Conservation (phyloP, 1,140 invertebrate species). For the Lepidurus apus region DNA sequence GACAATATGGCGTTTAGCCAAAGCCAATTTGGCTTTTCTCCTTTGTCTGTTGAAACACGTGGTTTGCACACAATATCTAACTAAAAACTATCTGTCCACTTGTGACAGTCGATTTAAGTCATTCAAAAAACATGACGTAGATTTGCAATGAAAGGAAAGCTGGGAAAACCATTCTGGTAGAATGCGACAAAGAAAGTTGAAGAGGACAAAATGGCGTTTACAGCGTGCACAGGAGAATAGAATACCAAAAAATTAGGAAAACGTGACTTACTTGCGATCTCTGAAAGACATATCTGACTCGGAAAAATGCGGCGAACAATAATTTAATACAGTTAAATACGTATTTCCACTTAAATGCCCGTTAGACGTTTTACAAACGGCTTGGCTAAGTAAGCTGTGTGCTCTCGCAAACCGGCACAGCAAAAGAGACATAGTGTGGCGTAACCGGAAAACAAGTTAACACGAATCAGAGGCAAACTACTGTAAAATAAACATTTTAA, state of each 20-base stretch:
- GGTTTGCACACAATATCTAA: too few species aligned
- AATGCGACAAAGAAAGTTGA: neutral
- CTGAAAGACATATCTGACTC: neutral
- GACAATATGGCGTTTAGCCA: too few species aligned
- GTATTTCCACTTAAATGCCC: slow-evolving; percentile 1
- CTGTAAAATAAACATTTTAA: neutral
- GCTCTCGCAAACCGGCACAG: neutral
- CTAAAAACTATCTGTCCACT: too few species aligned
- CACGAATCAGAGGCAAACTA: neutral
- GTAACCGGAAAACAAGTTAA: neutral
- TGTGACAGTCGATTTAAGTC: too few species aligned
- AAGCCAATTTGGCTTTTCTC: too few species aligned
- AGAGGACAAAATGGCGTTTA: neutral
- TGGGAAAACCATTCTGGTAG: neutral
- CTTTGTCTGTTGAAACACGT: too few species aligned
- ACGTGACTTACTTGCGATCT: slow-evolving; percentile 4
- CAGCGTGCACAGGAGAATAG: neutral
- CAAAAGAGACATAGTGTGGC: neutral
- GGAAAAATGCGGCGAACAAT: neutral
- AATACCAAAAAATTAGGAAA: neutral
- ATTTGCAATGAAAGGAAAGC: too few species aligned
- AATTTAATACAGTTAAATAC: slow-evolving; percentile 13
- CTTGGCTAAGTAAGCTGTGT: slow-evolving; percentile 8
- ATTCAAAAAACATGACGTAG: too few species aligned
- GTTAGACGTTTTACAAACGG: neutral